Evolutionary conservation across 1,140 invertebrate species (phyloP), one percentile per base, ranked within the genome.

Genomic region (Drosophila prosaltans): DNA sequence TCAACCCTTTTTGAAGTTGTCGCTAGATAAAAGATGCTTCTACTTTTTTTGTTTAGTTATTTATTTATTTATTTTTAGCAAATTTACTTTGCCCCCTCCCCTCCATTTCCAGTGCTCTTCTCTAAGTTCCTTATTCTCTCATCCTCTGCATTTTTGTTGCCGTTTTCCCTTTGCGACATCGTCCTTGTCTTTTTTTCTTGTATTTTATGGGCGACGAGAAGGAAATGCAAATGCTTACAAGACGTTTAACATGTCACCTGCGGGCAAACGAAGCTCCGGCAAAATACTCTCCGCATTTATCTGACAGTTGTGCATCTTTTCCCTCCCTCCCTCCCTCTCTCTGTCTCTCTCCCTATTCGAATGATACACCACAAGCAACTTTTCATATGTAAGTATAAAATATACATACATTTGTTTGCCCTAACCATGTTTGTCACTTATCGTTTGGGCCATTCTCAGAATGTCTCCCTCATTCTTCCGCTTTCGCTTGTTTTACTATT

Each of bases 201-300:
- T 66, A 60, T 67, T 61, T 69, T 63, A 59, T 65, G 73, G 63
- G 81, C 68, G 57, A 43, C 9, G 45, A 51, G 45, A 51, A 51
- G 75, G 65, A 77, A 83, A 88, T 88, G 83, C 83, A 86, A 86
- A 86, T 88, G 73, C 84, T 88, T 88, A 88, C 84, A 88, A 89
- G 84, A 88, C 80, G 83, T 88, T 88, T 88, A 88, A 89, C 83
- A 89, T 83, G 83, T 88, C 83, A 88, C 83, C 83, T 88, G 84
- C 80, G 83, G 83, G 76, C 83, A 83, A 65, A 78, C 67, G 75
- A 75, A 74, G 80, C 76, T 81, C 66, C 64, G 70, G 61, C 45
- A 88, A 83, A 83, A 76, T 80, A 62, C 73, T 89, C 73, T 77
- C 68, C 80, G 65, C 76, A 89, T 80, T 88, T 88, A 88, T 88